phyloP scores from a whole-genome alignment of 2,797 vertebrate genomes.

The Eulemur rubriventer region DNA sequence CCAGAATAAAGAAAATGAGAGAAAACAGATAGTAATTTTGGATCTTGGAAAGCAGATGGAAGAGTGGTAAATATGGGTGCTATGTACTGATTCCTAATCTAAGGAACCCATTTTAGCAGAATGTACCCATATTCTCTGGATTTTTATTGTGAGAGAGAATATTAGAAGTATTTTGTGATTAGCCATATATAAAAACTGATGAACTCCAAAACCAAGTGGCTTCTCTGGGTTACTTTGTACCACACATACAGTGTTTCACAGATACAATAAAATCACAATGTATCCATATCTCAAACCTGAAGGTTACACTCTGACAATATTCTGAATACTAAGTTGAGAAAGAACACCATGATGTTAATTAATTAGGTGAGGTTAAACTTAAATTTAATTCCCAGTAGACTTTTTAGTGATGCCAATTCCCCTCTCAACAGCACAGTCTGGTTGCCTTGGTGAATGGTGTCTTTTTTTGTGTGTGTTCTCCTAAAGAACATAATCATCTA shows the following conservation, averaged over 20 bases:
- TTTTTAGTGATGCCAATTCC: not conserved
- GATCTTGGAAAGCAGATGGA: not conserved
- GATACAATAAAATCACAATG: not conserved
- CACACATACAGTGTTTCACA: not conserved
- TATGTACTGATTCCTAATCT: not conserved
- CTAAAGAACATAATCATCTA: not conserved
- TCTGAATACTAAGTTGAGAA: not conserved
- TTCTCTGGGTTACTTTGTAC: not conserved
- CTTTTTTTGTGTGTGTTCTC: not conserved
- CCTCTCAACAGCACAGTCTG: not conserved
- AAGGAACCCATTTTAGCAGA: not conserved
- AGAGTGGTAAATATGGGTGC: not conserved
- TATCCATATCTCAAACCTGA: not conserved
- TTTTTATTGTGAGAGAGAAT: not conserved
- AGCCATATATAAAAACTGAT: not conserved
- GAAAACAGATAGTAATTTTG: not conserved
- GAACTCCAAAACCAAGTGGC: not conserved
- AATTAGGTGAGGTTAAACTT: not conserved
- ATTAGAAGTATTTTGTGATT: no score
- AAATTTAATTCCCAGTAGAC: not conserved
- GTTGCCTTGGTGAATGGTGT: no score
- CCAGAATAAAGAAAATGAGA: not conserved
- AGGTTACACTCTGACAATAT: not conserved
- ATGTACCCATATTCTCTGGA: not conserved
- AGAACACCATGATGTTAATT: not conserved